Percentiles rank a stretch among this genome's conserved stretches.
Evolutionary conservation across 64 coral and sea anemone species (phyloP).

Genomic region (Montipora foliosa): DNA sequence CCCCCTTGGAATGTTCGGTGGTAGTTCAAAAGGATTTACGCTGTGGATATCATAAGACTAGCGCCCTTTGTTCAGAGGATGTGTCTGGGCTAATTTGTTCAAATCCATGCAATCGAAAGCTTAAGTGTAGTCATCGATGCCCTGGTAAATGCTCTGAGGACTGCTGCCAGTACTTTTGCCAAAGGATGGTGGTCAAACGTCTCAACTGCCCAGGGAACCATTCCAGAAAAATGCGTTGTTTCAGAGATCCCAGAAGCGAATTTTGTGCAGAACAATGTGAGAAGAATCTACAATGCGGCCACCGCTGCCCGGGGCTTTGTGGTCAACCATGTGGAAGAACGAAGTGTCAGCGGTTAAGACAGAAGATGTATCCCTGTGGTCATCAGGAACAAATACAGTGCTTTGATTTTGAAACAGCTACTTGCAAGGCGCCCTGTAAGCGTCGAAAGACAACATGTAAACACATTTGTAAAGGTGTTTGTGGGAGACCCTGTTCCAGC

Average conservation of each 20-base stretch:
- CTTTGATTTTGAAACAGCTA: neutral
- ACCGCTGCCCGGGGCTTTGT: constrained; percentile 30
- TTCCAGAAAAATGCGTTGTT: constrained; percentile 6
- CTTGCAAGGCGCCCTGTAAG: constrained; percentile 1
- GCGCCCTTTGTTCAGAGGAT: constrained; percentile 6
- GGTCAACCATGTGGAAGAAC: constrained; percentile 24
- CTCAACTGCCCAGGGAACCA: constrained; percentile 50
- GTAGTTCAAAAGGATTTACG: neutral
- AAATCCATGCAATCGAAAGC: neutral
- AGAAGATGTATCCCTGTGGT: constrained; percentile 39
- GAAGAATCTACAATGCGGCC: constrained; percentile 17
- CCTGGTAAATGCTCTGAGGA: constrained; percentile 46
- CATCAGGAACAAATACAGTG: neutral
- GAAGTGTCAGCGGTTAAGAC: constrained; percentile 33
- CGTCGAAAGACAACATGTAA: neutral
- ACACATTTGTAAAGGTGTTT: constrained; percentile 9
- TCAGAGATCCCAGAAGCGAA: neutral
- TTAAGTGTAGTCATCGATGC: constrained; percentile 31
- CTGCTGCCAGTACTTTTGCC: neutral
- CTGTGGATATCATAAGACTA: constrained; percentile 21
- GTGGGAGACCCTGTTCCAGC: constrained; percentile 33
- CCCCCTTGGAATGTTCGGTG: constrained; percentile 8
- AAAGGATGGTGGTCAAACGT: neutral
- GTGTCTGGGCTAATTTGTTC: constrained; percentile 20
- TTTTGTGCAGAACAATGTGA: constrained; percentile 44